Conservation (phyloP, 2,888 invertebrate species). For the Callinectes sapidus region DNA sequence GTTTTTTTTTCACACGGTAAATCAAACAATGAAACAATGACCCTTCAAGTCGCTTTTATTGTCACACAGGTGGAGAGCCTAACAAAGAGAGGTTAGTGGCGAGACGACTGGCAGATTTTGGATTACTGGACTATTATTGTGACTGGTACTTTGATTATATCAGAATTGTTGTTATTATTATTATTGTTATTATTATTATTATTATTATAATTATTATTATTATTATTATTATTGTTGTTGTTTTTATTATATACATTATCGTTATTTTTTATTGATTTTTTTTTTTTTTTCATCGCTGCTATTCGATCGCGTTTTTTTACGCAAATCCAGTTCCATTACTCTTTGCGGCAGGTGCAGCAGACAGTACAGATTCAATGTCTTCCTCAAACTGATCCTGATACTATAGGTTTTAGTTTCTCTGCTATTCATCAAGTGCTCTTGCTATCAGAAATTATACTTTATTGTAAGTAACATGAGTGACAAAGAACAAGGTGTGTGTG, state of each 20-base stretch:
- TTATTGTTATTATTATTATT: no score
- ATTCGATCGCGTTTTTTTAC: background rate
- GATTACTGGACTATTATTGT: background rate
- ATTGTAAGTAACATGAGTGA: background rate
- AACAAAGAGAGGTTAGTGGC: background rate
- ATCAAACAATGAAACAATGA: background rate
- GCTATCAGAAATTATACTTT: background rate
- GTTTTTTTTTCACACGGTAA: background rate
- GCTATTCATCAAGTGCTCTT: background rate
- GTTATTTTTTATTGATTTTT: background rate
- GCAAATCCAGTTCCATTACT: background rate
- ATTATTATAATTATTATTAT: no score
- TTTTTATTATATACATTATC: background rate
- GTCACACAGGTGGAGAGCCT: background rate
- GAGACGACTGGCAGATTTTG: background rate
- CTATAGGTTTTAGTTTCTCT: background rate
- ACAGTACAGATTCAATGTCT: background rate
- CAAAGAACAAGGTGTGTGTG: slow-evolving; percentile 11
- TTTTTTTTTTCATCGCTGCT: background rate
- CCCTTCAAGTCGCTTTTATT: background rate
- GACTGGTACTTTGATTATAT: background rate
- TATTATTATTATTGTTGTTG: no score
- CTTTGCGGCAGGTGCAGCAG: background rate
- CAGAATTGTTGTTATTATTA: background rate
- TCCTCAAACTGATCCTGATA: background rate